Conservation (phyloP, 1,140 invertebrate genomes). For the Archivesica marissinica region DNA sequence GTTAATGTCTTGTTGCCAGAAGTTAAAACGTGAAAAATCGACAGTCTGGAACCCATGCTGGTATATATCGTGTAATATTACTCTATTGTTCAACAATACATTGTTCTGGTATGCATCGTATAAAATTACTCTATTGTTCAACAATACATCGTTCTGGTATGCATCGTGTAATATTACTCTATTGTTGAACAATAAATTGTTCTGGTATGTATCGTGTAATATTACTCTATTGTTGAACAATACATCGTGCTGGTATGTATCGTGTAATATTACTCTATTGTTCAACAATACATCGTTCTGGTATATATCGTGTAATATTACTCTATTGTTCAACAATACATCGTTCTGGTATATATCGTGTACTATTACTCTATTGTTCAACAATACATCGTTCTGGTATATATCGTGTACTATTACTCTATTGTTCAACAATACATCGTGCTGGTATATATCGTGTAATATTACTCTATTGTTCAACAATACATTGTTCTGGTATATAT, state of each 20-base stretch:
- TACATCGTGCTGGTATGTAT: neutral
- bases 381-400: conserved; percentile 37
- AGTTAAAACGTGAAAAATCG: too few relatives aligned
- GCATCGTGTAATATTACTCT: neutral
- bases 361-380: conserved; percentile 13
- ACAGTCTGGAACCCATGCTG: neutral
- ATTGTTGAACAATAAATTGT: neutral
- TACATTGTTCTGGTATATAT: conserved; percentile 29
- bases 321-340: conserved; percentile 8
- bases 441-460: conserved; percentile 31
- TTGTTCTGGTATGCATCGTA: conserved; percentile 33
- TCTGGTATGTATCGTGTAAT: neutral
- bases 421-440: conserved; percentile 20
- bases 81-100: conserved; percentile 8
- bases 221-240: neutral
- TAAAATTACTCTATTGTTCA: too few relatives aligned
- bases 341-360: conserved; percentile 34
- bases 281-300: conserved; percentile 35
- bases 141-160: too few relatives aligned
- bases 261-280: too few relatives aligned
- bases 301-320: conserved; percentile 22
- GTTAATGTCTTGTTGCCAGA: too few relatives aligned
- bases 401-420: neutral
- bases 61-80: too few relatives aligned
- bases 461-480: conserved; percentile 17